Evolutionary conservation across 2,113 vertebrate species (phyloP).

Genomic region (Edolisoma coerulescens): DNA sequence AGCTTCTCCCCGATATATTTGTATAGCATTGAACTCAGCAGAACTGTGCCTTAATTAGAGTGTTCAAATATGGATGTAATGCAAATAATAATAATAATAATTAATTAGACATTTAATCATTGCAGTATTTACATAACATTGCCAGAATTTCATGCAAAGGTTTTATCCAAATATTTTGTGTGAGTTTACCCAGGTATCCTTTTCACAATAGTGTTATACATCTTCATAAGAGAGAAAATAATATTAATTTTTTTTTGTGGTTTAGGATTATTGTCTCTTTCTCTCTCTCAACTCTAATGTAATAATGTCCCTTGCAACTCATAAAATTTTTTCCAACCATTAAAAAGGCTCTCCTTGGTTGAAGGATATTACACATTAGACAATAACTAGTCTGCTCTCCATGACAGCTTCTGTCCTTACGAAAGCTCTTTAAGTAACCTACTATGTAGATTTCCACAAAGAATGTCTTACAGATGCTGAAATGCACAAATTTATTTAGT

Average conservation of each 20-base stretch:
- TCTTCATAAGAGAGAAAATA: neutral
- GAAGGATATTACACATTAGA: neutral
- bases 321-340: conserved; percentile 34
- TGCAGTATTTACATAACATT: conserved; percentile 9
- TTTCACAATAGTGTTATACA: neutral
- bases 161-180: conserved; percentile 2
- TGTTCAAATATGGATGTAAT: conserved; percentile 6
- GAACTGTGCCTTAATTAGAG: neutral
- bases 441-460: neutral
- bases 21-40: neutral
- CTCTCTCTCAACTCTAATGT: conserved; percentile 28
- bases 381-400: neutral
- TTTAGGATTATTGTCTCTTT: conserved; percentile 37
- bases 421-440: neutral
- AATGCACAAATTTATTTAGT: neutral
- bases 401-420: neutral
- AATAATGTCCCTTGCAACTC: conserved; percentile 47
- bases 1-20: neutral
- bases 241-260: neutral
- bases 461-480: neutral
- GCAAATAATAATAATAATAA: neutral
- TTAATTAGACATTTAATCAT: conserved; percentile 22
- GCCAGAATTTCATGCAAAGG: neutral
- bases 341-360: conserved; percentile 44
- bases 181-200: neutral